Evolutionary conservation across 1,140 invertebrate species (phyloP).

Genomic region (Danaus melanippus): DNA sequence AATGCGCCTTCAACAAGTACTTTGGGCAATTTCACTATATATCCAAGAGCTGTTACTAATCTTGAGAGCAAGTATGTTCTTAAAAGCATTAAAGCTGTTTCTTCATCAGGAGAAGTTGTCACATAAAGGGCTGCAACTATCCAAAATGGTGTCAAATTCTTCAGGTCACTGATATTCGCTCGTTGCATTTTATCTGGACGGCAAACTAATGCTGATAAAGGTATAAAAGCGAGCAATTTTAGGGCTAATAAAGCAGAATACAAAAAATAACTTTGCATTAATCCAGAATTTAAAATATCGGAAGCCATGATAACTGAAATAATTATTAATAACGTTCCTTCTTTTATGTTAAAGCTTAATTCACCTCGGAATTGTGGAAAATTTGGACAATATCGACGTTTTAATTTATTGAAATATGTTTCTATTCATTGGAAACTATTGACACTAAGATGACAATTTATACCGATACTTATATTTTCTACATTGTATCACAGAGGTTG

Average conservation of each 20-base stretch:
- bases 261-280: slow-evolving; percentile 38
- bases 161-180: slow-evolving; percentile 40
- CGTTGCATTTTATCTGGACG: slow-evolving; percentile 34
- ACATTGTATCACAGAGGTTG: no score
- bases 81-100: slow-evolving; percentile 25
- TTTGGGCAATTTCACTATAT: slow-evolving; percentile 24
- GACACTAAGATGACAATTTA: no score
- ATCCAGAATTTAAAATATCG: neutral
- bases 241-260: slow-evolving; percentile 43
- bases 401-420: no score
- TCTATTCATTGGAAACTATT: no score
- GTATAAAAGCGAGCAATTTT: slow-evolving; percentile 33
- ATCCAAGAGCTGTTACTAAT: slow-evolving; percentile 29
- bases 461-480: no score
- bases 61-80: slow-evolving; percentile 31
- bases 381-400: no score
- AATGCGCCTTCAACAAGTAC: slow-evolving; percentile 25
- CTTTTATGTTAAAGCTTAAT: no score
- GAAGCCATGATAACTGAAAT: no score
- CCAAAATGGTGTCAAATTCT: slow-evolving; percentile 46
- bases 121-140: slow-evolving; percentile 42
- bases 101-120: slow-evolving; percentile 33
- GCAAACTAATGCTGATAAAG: slow-evolving; percentile 31
- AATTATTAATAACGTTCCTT: no score
- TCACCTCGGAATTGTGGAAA: no score